phyloP scores from a whole-genome alignment of 2,797 vertebrate species.

The Sebastiscus tertius region DNA sequence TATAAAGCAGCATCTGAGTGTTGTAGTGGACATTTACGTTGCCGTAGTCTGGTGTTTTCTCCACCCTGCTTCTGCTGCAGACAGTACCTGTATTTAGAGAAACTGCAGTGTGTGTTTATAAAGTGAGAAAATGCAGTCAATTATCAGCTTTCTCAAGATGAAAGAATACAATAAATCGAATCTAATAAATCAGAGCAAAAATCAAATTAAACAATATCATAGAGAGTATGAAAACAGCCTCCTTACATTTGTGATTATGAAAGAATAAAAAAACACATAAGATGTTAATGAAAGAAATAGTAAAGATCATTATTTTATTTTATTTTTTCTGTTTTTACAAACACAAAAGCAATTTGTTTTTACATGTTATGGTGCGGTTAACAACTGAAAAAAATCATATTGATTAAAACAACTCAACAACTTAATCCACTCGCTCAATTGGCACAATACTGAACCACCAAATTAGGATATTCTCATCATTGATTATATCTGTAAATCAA shows the following conservation, averaged over 20 bases:
- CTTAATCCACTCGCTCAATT: neutral
- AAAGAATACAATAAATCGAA: neutral
- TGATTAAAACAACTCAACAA: neutral
- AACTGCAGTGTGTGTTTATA: neutral
- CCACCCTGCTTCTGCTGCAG: neutral
- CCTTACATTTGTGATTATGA: neutral
- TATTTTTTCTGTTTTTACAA: neutral
- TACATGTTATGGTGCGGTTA: neutral
- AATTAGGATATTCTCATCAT: constrained; percentile 2
- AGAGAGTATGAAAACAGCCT: neutral
- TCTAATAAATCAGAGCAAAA: neutral
- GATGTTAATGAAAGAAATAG: neutral
- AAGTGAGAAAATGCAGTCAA: neutral
- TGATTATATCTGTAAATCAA: neutral
- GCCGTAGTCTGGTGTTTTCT: neutral
- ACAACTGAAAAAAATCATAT: neutral
- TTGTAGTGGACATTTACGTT: neutral
- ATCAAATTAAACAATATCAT: neutral
- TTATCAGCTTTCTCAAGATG: neutral
- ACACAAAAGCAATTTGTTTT: neutral
- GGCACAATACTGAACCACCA: neutral
- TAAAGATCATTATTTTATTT: neutral
- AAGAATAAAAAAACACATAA: neutral
- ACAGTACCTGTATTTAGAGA: neutral
- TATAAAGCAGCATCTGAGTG: neutral